Base-by-base conservation (phyloP, 2,797 vertebrate species). In the Adelosebastes latens region DNA sequence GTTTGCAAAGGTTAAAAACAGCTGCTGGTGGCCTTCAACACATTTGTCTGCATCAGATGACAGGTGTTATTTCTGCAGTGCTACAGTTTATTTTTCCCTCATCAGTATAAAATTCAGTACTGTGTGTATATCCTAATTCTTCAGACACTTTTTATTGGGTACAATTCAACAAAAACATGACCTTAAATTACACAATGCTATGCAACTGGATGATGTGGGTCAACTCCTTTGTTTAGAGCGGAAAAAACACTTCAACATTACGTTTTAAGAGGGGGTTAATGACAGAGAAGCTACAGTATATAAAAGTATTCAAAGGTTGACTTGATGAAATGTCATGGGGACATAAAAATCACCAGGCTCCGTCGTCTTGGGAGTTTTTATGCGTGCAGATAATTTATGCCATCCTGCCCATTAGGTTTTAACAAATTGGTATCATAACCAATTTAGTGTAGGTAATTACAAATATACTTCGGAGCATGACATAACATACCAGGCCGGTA, bases 1-100 rank as follows among this genome's bases (percentile, higher is more conserved):
- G 71, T 83, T 84, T 75, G 52, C 59, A 77, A 72, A 82, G 60
- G 60, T 66, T 69, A 62, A 62, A 78, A 80, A 34, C 36, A 72
- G 58, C 56, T 42, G 53, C 68, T 64, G 31, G 64, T 72, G 36
- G 52, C 63, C 67, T 82, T 76, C 52, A 66, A 73, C 13, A 73
- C 13, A 68, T 77, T 80, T 79, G 60, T 77, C 78, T 76, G 55
- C 72, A 60, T 82, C 31, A 29, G 24, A 60, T 75, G 49, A 73
- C 34, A 9, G 63, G 32, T 64, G 36, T 67, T 73, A 75, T 34
- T 75, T 58, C 55, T 56, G 46, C 34, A 46, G 62, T 27, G 32
- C 71, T 71, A 12, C 16, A 34, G 1, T 6, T 39, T 24, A 52
- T 14, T 49, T 16, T 12, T 20, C 13, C 16, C 18, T 49, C 46